A percentile compares a stretch with the other conserved stretches of the same genome.
phyloP scores from a whole-genome alignment of 2,113 vertebrate genomes.

The Vulpes lagopus region DNA sequence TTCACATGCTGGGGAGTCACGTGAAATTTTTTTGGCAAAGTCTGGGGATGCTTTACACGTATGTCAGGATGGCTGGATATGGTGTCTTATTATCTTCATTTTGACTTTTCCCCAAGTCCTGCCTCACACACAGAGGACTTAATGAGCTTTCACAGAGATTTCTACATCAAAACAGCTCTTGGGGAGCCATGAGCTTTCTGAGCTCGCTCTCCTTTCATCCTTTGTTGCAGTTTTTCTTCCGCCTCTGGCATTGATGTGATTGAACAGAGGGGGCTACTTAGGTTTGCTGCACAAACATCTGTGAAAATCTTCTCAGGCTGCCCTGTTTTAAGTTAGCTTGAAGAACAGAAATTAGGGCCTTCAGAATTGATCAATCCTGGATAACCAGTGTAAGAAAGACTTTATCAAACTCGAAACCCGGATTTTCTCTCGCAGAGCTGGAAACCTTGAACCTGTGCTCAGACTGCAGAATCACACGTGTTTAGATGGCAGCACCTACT shows the following conservation, averaged over 20 bases:
- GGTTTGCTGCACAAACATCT: slow-evolving; percentile 61
- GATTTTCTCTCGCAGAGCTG: not conserved
- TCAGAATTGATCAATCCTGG: slow-evolving; percentile 15
- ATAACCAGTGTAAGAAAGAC: not conserved
- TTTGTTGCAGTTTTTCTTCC: slow-evolving; percentile 15
- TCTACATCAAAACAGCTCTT: slow-evolving; percentile 51
- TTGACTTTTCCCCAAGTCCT: slow-evolving; percentile 50
- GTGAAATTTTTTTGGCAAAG: slow-evolving; percentile 10
- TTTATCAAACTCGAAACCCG: slow-evolving; percentile 14
- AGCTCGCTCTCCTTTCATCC: slow-evolving; percentile 44
- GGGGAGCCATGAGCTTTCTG: not conserved
- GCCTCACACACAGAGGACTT: slow-evolving; percentile 65
- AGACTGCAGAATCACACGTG: not conserved
- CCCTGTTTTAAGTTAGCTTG: slow-evolving; percentile 19
- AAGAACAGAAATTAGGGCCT: slow-evolving; percentile 41
- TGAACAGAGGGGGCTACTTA: slow-evolving; percentile 27
- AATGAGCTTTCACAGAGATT: slow-evolving; percentile 73
- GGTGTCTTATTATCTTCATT: slow-evolving; percentile 64
- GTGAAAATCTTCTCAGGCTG: slow-evolving; percentile 31
- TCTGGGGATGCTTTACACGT: slow-evolving; percentile 29
- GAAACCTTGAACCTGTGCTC: not conserved
- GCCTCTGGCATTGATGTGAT: not conserved
- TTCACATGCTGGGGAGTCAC: not conserved
- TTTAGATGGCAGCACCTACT: slow-evolving; percentile 66
- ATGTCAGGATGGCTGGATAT: not conserved